Evolutionary conservation across 2,797 vertebrate species (phyloP).

Genomic region (Enteromius afrohamiltoni): DNA sequence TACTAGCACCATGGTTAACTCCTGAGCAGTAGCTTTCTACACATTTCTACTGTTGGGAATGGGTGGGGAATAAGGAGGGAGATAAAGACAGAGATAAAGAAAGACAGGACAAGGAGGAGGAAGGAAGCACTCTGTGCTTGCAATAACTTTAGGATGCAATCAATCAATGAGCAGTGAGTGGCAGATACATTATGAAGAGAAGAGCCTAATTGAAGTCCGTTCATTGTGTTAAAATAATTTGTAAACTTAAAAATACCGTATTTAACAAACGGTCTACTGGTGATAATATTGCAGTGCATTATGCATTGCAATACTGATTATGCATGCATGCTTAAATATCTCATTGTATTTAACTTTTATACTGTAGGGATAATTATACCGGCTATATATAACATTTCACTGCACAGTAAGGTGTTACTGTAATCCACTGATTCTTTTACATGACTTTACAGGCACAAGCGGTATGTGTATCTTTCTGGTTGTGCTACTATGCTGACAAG

Average conservation of each 20-base stretch:
- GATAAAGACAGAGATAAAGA: not conserved
- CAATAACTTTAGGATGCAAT: conserved; percentile 37
- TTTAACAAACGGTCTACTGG: not conserved
- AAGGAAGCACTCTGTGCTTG: conserved; percentile 3
- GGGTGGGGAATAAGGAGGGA: conserved; percentile 27
- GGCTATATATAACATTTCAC: not conserved
- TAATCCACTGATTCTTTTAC: not conserved
- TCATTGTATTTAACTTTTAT: not conserved
- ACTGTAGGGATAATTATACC: not conserved
- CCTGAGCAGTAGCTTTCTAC: conserved; percentile 34
- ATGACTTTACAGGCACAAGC: not conserved
- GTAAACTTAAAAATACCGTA: not conserved
- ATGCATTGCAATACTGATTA: too few species aligned
- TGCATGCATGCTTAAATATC: not conserved
- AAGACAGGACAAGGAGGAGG: not conserved
- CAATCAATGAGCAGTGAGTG: conserved; percentile 25
- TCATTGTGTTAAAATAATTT: not conserved
- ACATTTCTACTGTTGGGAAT: conserved; percentile 29
- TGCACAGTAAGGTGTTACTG: not conserved
- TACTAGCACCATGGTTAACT: not conserved
- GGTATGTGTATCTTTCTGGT: not conserved
- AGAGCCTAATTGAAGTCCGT: not conserved
- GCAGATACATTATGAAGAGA: conserved; percentile 1
- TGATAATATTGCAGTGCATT: not conserved
- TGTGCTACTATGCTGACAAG: not conserved